Base-by-base conservation (phyloP, 92 coral and sea anemone species). In the Parazoanthus swiftii region DNA sequence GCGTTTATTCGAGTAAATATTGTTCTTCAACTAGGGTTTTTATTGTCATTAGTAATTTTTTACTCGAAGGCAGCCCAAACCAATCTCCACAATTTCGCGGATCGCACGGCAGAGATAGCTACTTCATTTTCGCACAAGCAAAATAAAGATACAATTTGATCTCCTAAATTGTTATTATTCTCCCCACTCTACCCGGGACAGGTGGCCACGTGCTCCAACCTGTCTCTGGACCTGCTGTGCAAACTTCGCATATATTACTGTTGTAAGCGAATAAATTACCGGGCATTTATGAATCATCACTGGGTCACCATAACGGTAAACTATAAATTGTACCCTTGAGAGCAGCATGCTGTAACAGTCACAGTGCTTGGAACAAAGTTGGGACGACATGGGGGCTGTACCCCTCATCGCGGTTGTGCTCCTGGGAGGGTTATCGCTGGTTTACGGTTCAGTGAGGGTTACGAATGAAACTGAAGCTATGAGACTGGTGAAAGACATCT, bases 201-300 rank as follows among this genome's bases (percentile, higher is more conserved):
- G 79, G 87, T 84, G 87, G 77, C 79, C 46, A 70, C 77, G 78
- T 71, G 75, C 79, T 44, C 10, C 14, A 68, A 68, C 86, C 77
- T 68, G 86, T n/a, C 59, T 56, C 46, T 68, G 65, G 77, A 84
- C 87, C 87, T 84, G 87, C 87, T 84, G 87, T 70, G 66, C 44
- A 84, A 84, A 84, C 66, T 8, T 43, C 48, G 70, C 78, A 84
- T 84, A 71, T 23, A 46, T 84, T 72, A 84, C 56, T 42, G 77
- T 20, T 3, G 63, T 48, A 21, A 72, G 78, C 48, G 78, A 72
- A 84, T 84, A 71, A 11, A 84, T 71, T 84, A 71, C 25, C 20
- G 79, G 4, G 29, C 39, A 50, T 46, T 44, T 23, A n/a, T 84
- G 87, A 84, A 84, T 84, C 87, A 71, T 71, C 87, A 71, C 15